These are phyloP conservation scores for Notolabrus celidotus DNA, from an alignment of 2,797 vertebrate species.

Conservation along the genomic window DNA sequence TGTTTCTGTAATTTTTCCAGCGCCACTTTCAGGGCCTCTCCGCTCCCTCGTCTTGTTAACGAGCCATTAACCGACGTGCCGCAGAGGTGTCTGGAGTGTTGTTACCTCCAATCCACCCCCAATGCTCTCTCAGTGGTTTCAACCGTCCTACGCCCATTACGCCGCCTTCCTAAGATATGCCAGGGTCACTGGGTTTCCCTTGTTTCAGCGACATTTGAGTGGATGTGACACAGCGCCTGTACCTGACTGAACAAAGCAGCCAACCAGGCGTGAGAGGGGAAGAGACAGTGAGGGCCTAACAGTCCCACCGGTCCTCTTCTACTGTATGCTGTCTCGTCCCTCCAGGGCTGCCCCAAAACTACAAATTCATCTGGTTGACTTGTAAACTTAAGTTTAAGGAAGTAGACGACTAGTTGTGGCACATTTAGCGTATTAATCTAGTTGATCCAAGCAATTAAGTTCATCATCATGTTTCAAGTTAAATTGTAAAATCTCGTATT, in stretches of 20 bases:
- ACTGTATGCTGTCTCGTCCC: slow-evolving; percentile 3
- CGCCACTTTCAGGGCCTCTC: slow-evolving; percentile 16
- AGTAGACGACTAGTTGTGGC: neutral
- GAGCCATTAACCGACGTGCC: slow-evolving; percentile 44
- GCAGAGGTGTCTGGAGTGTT: slow-evolving; percentile 46
- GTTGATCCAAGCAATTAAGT: too few species aligned
- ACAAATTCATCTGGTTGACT: neutral
- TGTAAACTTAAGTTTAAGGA: neutral
- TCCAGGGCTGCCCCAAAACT: neutral
- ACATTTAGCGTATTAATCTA: too few species aligned
- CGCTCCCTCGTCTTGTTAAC: slow-evolving; percentile 59
- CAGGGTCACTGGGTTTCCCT: slow-evolving; percentile 44
- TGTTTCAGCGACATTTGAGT: slow-evolving; percentile 52
- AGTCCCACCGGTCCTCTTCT: slow-evolving; percentile 36
- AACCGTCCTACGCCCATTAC: slow-evolving; percentile 34
- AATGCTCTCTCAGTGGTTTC: neutral
- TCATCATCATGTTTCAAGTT: too few species aligned
- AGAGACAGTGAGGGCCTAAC: slow-evolving; percentile 14
- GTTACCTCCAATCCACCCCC: slow-evolving; percentile 13
- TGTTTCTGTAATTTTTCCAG: slow-evolving; percentile 47
- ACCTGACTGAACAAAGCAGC: slow-evolving; percentile 54
- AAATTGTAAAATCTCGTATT: too few species aligned
- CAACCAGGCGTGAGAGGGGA: slow-evolving; percentile 53
- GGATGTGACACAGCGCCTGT: slow-evolving; percentile 41
- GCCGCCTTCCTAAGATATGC: slow-evolving; percentile 18